Conservation (phyloP, 2,888 invertebrate species). For the Drosophila acutilabella region DNA sequence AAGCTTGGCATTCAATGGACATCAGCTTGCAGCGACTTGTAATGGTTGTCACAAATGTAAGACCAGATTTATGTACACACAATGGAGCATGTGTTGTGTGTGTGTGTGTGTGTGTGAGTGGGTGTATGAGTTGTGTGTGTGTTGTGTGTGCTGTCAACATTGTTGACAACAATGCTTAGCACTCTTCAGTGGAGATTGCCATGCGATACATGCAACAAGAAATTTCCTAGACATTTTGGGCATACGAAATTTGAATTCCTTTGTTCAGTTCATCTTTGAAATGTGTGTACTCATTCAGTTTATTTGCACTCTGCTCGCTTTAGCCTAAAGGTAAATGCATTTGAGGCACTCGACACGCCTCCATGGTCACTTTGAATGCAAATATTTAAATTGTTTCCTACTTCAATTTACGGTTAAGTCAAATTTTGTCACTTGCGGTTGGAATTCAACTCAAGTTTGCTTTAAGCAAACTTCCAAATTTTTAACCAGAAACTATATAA, state of each 20-base stretch:
- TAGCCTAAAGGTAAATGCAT: neutral
- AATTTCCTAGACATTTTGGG: conserved; percentile 4
- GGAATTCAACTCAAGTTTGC: no score
- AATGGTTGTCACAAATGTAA: conserved; percentile 34
- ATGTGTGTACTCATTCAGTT: conserved; percentile 4
- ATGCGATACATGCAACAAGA: conserved; percentile 24
- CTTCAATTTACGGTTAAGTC: neutral
- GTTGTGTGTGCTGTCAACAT: conserved; percentile 30
- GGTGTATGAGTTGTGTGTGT: conserved; percentile 6
- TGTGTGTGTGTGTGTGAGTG: neutral
- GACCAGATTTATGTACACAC: conserved; percentile 18
- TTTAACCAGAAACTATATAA: no score
- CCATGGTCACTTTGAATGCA: conserved; percentile 15
- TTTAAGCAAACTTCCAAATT: no score
- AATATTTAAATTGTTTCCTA: neutral
- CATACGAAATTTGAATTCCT: conserved; percentile 12
- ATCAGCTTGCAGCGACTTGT: conserved; percentile 16
- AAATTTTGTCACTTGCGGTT: no score
- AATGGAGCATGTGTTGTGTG: conserved; percentile 8
- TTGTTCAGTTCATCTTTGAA: conserved; percentile 13
- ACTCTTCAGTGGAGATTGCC: conserved; percentile 11
- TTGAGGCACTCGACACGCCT: neutral
- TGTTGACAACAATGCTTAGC: conserved; percentile 38
- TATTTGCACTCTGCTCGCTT: neutral
- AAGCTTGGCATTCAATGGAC: conserved; percentile 12